These are phyloP conservation scores for Stomorhina lunata DNA, from an alignment of 2,888 invertebrate genomes.

Conservation along the genomic window DNA sequence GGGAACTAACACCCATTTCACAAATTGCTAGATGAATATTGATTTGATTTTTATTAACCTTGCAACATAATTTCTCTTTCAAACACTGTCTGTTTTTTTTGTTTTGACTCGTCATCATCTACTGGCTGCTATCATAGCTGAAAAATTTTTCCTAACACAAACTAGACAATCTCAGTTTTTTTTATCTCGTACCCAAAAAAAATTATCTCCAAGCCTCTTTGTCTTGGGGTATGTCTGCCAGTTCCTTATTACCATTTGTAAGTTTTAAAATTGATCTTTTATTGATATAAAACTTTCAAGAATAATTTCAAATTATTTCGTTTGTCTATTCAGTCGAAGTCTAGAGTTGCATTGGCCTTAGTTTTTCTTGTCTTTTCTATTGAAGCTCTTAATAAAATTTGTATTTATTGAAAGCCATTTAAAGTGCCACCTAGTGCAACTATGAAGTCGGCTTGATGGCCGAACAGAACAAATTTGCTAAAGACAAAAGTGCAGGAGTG, in stretches of 20 bases:
- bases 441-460: background rate
- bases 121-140: background rate
- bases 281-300: conserved; percentile 56
- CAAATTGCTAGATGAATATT: conserved; percentile 28
- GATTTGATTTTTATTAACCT: conserved; percentile 59
- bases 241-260: conserved; percentile 47
- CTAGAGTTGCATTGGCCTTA: background rate
- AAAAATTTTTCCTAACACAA: background rate
- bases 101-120: background rate
- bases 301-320: conserved; percentile 54
- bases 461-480: background rate
- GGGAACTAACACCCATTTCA: conserved; percentile 57
- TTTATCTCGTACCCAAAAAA: background rate
- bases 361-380: conserved; percentile 33
- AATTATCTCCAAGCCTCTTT: background rate
- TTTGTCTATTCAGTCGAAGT: background rate
- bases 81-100: background rate
- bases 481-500: conserved; percentile 16
- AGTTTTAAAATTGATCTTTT: conserved; percentile 34
- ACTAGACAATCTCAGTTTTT: conserved; percentile 28
- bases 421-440: conserved; percentile 54
- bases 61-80: conserved; percentile 58
- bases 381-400: conserved; percentile 56
- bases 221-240: conserved; percentile 36
- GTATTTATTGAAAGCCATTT: conserved; percentile 61